A percentile compares a stretch with the other conserved stretches of the same genome.
phyloP scores from a whole-genome alignment of 2,113 vertebrate genomes.

The Pachyramphus minor region DNA sequence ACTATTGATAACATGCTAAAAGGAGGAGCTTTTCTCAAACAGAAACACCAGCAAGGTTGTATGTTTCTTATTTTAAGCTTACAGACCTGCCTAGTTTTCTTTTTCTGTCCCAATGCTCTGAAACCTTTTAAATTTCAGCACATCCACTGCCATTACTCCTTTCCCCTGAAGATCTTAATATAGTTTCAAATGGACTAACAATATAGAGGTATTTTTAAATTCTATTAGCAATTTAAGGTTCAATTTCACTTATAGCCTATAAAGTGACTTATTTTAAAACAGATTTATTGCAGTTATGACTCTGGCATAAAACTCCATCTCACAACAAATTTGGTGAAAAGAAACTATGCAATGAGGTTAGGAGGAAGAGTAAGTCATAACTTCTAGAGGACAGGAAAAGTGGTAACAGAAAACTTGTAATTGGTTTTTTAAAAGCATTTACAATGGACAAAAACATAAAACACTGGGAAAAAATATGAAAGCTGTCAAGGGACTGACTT shows the following conservation, averaged over 20 bases:
- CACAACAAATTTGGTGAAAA: not conserved
- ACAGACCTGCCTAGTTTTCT: not conserved
- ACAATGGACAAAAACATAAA: not conserved
- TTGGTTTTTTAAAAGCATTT: not conserved
- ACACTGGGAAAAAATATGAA: not conserved
- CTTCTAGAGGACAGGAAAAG: not conserved
- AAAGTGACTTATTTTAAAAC: not conserved
- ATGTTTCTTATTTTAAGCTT: not conserved
- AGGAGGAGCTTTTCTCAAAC: not conserved
- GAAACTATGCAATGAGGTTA: not conserved
- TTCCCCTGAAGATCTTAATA: not conserved
- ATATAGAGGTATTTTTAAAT: not conserved
- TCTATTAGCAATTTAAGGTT: not conserved
- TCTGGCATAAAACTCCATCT: not conserved
- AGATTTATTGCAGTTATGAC: not conserved
- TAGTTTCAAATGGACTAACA: not conserved
- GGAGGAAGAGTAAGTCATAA: not conserved
- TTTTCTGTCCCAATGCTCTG: not conserved
- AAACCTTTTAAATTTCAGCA: not conserved
- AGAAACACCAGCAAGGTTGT: not conserved
- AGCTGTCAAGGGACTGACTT: not conserved
- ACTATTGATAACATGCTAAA: not conserved
- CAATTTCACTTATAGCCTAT: not conserved
- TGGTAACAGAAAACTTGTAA: not conserved
- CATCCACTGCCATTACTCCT: not conserved